Percentiles rank a stretch among this genome's conserved stretches.
Conservation (phyloP, 2,113 vertebrate species). For the Chamaea fasciata region DNA sequence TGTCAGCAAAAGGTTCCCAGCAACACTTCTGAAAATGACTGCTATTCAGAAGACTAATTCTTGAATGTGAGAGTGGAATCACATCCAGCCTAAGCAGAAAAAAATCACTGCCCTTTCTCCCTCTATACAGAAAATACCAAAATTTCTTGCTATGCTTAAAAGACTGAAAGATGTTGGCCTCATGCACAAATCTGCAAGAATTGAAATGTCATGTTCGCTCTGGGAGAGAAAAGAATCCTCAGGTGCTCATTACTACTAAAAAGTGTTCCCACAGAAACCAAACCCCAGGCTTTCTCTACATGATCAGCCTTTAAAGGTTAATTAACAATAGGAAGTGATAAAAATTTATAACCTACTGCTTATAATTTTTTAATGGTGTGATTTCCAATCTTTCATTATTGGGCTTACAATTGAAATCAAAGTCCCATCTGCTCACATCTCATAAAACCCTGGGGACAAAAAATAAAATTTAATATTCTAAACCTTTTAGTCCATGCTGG, state of each 20-base stretch:
- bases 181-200: constrained; percentile 10
- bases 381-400: constrained; percentile 58
- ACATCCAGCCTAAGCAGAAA: background rate
- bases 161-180: constrained; percentile 5
- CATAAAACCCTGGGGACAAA: background rate
- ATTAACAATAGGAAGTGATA: constrained; percentile 68
- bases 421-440: constrained; percentile 2
- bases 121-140: background rate
- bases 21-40: background rate
- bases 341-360: constrained; percentile 71
- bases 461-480: background rate
- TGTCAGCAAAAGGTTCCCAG: background rate
- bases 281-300: constrained; percentile 45
- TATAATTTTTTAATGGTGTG: constrained; percentile 73
- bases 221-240: constrained; percentile 25
- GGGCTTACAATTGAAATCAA: background rate
- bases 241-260: constrained; percentile 68
- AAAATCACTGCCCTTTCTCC: constrained; percentile 30
- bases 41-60: background rate
- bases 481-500: background rate
- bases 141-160: background rate
- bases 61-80: background rate
- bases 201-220: constrained; percentile 67
- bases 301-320: constrained; percentile 76
- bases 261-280: constrained; percentile 51